Percentiles rank a stretch among this genome's conserved stretches.
Conservation (phyloP, 2,888 invertebrate genomes). For the Ypsolopha scabrella region DNA sequence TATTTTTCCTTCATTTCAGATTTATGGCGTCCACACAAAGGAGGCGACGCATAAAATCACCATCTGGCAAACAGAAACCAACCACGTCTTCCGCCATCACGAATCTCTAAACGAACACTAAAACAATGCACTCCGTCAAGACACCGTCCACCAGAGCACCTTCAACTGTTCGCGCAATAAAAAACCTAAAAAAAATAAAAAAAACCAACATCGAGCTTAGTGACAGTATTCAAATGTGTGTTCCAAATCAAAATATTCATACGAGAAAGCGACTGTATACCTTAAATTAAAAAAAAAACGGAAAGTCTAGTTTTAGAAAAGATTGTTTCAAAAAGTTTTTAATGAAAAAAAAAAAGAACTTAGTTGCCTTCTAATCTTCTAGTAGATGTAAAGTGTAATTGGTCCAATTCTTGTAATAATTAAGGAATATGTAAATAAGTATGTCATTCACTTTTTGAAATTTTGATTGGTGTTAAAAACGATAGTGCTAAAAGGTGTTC, state of each 20-base stretch:
- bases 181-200: slow-evolving; percentile 37
- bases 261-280: slow-evolving; percentile 11
- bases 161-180: slow-evolving; percentile 22
- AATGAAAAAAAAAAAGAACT: slow-evolving; percentile 22
- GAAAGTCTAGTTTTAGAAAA: slow-evolving; percentile 20
- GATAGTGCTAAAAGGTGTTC: no score
- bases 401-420: slow-evolving; percentile 45
- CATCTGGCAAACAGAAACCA: neutral
- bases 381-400: slow-evolving; percentile 30
- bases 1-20: slow-evolving; percentile 32
- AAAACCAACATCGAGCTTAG: slow-evolving; percentile 50
- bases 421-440: no score
- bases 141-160: slow-evolving; percentile 35
- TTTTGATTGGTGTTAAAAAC: no score
- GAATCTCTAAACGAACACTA: slow-evolving; percentile 15
- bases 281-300: slow-evolving; percentile 13
- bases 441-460: no score
- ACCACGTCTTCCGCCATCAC: slow-evolving; percentile 18
- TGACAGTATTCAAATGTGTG: slow-evolving; percentile 29
- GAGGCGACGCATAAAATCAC: slow-evolving; percentile 19
- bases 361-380: slow-evolving; percentile 53
- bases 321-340: neutral
- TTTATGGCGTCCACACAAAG: slow-evolving; percentile 33
- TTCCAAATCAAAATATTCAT: slow-evolving; percentile 22
- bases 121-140: slow-evolving; percentile 44